A percentile compares a stretch with the other conserved stretches of the same genome.
Conservation (phyloP, 2,113 vertebrate species). For the Machaerirhynchus nigripectus region DNA sequence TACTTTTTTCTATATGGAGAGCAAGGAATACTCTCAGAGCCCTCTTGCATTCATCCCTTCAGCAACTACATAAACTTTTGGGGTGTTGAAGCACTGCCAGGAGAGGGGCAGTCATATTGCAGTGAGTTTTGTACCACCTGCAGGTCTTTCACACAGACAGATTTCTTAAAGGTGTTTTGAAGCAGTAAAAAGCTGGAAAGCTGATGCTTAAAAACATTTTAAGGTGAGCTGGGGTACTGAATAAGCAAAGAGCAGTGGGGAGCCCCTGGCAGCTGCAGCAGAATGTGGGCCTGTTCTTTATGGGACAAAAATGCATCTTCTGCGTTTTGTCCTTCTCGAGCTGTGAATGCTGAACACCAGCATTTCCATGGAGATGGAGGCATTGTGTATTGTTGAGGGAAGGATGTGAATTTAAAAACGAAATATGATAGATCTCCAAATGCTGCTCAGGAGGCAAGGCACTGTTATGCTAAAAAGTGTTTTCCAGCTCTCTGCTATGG, state of each 20-base stretch:
- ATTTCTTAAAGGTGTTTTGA: neutral
- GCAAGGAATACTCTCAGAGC: neutral
- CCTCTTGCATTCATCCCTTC: neutral
- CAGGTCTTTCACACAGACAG: neutral
- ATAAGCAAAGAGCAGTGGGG: neutral
- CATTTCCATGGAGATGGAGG: constrained; percentile 66
- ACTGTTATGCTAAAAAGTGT: neutral
- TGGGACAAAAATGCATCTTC: neutral
- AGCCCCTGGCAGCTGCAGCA: neutral
- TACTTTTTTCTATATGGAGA: neutral
- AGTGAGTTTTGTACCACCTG: neutral
- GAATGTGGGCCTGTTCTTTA: constrained; percentile 2
- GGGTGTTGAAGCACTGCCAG: neutral
- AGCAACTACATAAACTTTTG: neutral
- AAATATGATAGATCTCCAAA: constrained; percentile 27
- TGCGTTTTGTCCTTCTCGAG: neutral
- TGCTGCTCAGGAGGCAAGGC: neutral
- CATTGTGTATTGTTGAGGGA: constrained; percentile 18
- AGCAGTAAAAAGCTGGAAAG: neutral
- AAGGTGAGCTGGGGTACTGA: neutral
- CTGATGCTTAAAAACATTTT: constrained; percentile 4
- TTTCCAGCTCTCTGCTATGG: neutral
- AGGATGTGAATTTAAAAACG: constrained; percentile 50
- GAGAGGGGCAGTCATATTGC: neutral
- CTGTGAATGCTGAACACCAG: neutral